phyloP scores from a whole-genome alignment of 2,113 vertebrate species.

The Albula glossodonta region DNA sequence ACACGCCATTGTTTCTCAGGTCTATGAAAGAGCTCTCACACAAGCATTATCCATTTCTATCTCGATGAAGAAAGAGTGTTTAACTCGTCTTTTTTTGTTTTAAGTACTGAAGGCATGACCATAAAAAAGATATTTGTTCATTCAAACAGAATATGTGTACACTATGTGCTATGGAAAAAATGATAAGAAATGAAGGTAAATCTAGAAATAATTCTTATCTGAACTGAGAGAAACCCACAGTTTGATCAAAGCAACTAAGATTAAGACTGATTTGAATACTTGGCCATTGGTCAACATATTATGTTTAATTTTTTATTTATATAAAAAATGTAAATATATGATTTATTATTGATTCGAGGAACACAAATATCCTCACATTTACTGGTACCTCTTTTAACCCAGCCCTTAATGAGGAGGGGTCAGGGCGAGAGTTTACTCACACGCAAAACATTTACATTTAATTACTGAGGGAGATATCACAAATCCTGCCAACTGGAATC shows the following conservation, averaged over 20 bases:
- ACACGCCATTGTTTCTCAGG: not conserved
- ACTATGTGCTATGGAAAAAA: no score
- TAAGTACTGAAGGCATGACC: no score
- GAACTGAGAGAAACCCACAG: not conserved
- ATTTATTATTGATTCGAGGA: not conserved
- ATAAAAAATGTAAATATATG: not conserved
- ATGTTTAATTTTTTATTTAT: not conserved
- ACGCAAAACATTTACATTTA: not conserved
- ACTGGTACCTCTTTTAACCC: not conserved
- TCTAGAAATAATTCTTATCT: not conserved
- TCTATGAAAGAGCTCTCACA: not conserved
- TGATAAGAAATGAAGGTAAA: no score
- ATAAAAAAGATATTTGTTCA: no score
- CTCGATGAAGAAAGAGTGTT: no score
- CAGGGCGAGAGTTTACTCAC: not conserved
- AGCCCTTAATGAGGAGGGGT: not conserved
- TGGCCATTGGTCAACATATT: not conserved
- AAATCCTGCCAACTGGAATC: conserved; percentile 30
- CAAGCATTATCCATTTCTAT: not conserved
- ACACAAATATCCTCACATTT: not conserved
- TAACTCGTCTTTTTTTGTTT: no score
- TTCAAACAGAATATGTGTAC: no score
- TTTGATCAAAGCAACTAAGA: not conserved
- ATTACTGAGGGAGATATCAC: not conserved
- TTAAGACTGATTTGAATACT: not conserved